phyloP scores from a whole-genome alignment of 1,140 invertebrate genomes.

The Rhizoglyphus robini region DNA sequence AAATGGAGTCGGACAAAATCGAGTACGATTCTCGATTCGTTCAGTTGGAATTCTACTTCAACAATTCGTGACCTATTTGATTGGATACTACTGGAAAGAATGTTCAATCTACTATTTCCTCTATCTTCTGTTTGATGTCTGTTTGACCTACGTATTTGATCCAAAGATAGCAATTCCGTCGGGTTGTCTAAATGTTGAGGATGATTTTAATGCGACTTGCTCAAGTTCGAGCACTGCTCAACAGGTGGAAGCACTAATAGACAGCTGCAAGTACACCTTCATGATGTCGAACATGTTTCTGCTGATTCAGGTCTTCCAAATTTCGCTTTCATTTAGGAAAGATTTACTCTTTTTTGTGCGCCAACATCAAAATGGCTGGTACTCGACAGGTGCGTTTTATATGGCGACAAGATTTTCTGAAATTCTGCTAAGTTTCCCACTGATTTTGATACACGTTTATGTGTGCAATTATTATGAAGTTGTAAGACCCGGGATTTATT shows the following conservation, averaged over 20 bases:
- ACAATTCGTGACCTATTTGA: not conserved
- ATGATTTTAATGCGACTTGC: not conserved
- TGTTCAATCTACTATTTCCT: not conserved
- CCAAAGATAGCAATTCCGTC: not conserved
- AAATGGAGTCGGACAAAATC: not conserved
- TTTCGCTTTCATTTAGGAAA: not conserved
- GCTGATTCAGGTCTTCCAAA: not conserved
- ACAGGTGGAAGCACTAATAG: too few relatives aligned
- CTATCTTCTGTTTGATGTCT: not conserved
- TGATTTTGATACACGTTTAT: not conserved
- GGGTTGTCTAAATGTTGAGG: not conserved
- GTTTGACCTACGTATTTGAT: not conserved
- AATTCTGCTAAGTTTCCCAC: too few relatives aligned
- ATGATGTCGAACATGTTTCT: not conserved
- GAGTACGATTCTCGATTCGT: too few relatives aligned
- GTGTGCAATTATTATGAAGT: not conserved
- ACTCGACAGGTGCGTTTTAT: not conserved
- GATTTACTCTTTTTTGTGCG: not conserved
- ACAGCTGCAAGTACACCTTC: not conserved
- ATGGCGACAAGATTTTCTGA: not conserved
- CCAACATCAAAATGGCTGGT: slow-evolving; percentile 10
- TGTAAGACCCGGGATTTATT: not conserved
- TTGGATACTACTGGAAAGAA: not conserved
- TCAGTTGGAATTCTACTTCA: not conserved
- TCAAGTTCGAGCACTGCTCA: too few relatives aligned